Percentiles rank a stretch among this genome's conserved stretches.
These are phyloP conservation scores for Nanorana parkeri DNA, from an alignment of 2,113 vertebrate genomes.

Conservation along the genomic window DNA sequence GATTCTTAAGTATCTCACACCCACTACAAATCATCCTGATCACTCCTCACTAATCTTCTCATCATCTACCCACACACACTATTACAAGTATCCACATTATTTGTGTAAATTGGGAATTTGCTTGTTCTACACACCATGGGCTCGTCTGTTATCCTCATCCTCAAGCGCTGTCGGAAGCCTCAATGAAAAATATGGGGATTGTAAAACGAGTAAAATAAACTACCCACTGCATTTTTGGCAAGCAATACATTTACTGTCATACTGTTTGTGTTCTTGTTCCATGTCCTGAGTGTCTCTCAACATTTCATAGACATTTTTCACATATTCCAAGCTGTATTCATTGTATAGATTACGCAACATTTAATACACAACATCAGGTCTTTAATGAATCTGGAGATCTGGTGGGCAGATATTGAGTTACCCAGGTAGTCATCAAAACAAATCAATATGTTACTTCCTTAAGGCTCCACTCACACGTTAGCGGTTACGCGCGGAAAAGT, in stretches of 20 bases:
- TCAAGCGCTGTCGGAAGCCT: too few relatives aligned
- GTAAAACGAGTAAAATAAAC: background rate
- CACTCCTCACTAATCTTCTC: slow-evolving; percentile 1
- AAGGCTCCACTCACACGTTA: too few relatives aligned
- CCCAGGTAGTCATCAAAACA: too few relatives aligned
- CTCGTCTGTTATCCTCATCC: background rate
- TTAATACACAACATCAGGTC: background rate
- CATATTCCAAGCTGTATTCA: background rate
- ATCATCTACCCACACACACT: slow-evolving; percentile 4
- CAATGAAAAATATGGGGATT: background rate
- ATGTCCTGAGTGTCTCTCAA: background rate
- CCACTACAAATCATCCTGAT: slow-evolving; percentile 11
- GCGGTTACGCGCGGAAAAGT: too few relatives aligned
- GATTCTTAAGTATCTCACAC: slow-evolving; percentile 15
- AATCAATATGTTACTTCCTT: too few relatives aligned
- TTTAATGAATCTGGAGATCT: background rate
- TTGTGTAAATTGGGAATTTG: background rate
- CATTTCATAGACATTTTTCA: slow-evolving; percentile 4
- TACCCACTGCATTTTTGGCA: too few relatives aligned
- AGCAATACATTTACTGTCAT: background rate
- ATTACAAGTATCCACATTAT: background rate
- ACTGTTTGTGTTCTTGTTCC: background rate
- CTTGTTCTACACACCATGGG: background rate
- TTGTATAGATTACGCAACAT: background rate
- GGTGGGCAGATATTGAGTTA: too few relatives aligned